These are phyloP conservation scores for Epistrophe grossulariae DNA, from an alignment of 2,888 invertebrate genomes.

Conservation along the genomic window DNA sequence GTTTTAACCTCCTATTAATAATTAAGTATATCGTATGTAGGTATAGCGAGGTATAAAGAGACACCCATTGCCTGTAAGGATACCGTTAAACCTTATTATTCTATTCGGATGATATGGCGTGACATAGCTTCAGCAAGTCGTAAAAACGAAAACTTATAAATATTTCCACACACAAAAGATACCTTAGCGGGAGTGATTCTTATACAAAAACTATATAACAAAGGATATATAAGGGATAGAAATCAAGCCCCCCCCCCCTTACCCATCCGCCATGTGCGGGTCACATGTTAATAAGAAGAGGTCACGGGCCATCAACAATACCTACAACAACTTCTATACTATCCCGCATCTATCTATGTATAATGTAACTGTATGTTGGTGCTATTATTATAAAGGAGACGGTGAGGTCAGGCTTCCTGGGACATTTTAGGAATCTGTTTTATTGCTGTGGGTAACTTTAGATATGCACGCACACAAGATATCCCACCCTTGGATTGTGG, in stretches of 20 bases:
- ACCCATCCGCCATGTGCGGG: neutral
- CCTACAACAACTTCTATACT: neutral
- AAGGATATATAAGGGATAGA: neutral
- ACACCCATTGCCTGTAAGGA: neutral
- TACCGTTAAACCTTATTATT: slow-evolving; percentile 39
- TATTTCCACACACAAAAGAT: slow-evolving; percentile 59
- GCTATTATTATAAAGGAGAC: slow-evolving; percentile 52
- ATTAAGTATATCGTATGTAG: slow-evolving; percentile 63
- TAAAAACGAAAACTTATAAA: slow-evolving; percentile 72
- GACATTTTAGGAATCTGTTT: slow-evolving; percentile 73
- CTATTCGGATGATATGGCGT: slow-evolving; percentile 58
- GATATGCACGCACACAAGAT: slow-evolving; percentile 61
- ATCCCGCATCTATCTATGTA: neutral
- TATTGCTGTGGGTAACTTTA: slow-evolving; percentile 51
- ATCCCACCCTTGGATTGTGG: neutral
- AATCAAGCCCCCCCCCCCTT: neutral
- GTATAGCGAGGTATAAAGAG: neutral
- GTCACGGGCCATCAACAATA: slow-evolving; percentile 71
- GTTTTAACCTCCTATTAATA: slow-evolving; percentile 74
- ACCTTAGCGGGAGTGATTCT: slow-evolving; percentile 37
- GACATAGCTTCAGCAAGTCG: slow-evolving; percentile 44
- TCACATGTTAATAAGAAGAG: slow-evolving; percentile 72
- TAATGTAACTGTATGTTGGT: neutral
- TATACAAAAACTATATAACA: slow-evolving; percentile 3
- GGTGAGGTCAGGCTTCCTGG: slow-evolving; percentile 43